Evolutionary conservation across 2,888 invertebrate species (phyloP).

Genomic region (Stenotaenia linearis): DNA sequence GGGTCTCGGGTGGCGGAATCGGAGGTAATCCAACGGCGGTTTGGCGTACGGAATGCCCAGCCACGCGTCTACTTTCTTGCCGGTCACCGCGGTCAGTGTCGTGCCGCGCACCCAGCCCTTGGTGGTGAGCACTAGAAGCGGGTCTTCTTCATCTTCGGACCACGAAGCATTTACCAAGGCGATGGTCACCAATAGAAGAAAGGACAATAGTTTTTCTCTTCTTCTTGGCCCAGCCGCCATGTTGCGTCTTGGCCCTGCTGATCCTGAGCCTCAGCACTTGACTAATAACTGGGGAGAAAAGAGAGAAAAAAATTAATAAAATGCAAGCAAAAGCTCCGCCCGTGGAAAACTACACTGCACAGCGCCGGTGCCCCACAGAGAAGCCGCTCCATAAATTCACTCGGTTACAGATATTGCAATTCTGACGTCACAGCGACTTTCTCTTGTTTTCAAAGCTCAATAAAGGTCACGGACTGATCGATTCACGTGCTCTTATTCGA

Average conservation of each 20-base stretch:
- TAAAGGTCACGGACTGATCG: background rate
- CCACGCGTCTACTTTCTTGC: conserved; percentile 73
- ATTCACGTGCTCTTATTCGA: background rate
- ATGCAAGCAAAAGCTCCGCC: too few relatives aligned
- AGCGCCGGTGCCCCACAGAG: background rate
- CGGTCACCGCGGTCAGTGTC: conserved; percentile 66
- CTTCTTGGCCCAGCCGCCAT: conserved; percentile 15
- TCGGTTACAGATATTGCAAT: background rate
- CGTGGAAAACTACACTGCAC: background rate
- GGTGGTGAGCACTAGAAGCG: conserved; percentile 67
- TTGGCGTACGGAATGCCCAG: conserved; percentile 76
- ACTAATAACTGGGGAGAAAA: background rate
- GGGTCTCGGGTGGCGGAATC: conserved; percentile 82
- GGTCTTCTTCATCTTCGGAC: conserved; percentile 55
- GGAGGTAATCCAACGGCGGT: conserved; percentile 64
- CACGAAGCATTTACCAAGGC: background rate
- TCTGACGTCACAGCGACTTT: background rate
- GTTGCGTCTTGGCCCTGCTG: conserved; percentile 17
- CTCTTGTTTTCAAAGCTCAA: background rate
- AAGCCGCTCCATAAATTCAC: background rate
- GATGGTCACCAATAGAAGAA: background rate
- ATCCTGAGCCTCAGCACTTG: conserved; percentile 20
- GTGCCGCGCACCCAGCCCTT: conserved; percentile 67
- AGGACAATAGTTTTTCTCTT: background rate
- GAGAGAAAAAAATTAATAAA: background rate